Evolutionary conservation across 1,140 invertebrate species (phyloP), one percentile per base, ranked within the genome.

Genomic region (Diuraphis noxia): DNA sequence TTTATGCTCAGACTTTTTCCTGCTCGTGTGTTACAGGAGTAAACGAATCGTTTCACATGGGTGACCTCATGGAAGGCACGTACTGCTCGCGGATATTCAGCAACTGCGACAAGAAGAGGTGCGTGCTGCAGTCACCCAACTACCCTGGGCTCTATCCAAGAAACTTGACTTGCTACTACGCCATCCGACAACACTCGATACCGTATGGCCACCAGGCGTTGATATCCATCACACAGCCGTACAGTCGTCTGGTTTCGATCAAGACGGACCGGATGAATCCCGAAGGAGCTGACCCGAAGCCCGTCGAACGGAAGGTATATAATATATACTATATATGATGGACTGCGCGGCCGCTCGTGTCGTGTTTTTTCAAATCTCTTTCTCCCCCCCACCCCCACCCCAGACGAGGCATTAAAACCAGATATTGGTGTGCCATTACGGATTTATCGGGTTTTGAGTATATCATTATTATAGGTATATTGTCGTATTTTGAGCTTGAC

Each of bases 141-240:
- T 98, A 97, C 94, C 97, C 97, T 19, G 97, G 97, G 82, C 95
- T 98, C 63, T 98, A 98, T 94, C 97, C 97, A 0, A 95, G 97
- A 72, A 98, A 98, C 94, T 95, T 98, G 93, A 97, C 97, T 72
- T 98, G 97, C 93, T 98, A 97, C 94, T 98, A 97, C 93, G 97
- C 97, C 63, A 96, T 98, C 43, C 94, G 96, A 94, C 96, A 97
- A 94, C 96, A 97, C 94, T 96, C 96, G 93, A 96, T 97, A 92
- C 97, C 97, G 77, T 95, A 95, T 92, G 97, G 96, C 92, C 97
- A 97, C 94, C 97, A 97, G 93, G 97, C 97, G 9, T 94, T 98
- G 92, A 97, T 98, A 93, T 96, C 96, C 85, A 96, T 98, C 41
- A 95, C 95, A 93, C 97, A 98, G 93, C 95, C 96, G 43, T 96